Conservation (phyloP, 2,888 invertebrate species). For the Phania funesta region DNA sequence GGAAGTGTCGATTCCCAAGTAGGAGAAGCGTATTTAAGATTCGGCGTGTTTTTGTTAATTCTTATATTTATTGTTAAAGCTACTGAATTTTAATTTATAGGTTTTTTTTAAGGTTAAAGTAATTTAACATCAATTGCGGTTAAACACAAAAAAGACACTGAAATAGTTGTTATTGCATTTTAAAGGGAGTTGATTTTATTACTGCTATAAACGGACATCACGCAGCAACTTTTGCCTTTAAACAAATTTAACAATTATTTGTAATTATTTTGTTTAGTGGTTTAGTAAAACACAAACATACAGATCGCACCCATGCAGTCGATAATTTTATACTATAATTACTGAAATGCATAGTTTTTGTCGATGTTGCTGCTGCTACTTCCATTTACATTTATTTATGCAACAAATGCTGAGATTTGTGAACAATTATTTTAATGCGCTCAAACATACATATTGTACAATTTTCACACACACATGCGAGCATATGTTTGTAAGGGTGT, state of each 20-base stretch:
- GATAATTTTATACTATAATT: conserved; percentile 60
- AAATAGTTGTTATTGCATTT: conserved; percentile 11
- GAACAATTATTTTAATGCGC: conserved; percentile 56
- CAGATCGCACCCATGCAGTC: conserved; percentile 6
- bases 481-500: neutral
- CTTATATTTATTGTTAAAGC: neutral
- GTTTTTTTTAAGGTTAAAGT: conserved; percentile 36
- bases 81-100: conserved; percentile 33
- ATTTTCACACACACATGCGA: neutral
- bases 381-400: conserved; percentile 40
- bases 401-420: conserved; percentile 63
- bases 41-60: no score
- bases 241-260: conserved; percentile 57
- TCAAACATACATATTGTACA: neutral
- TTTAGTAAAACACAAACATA: conserved; percentile 25
- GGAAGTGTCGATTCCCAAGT: no score
- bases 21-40: no score
- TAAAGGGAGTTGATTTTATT: conserved; percentile 19
- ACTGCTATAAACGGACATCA: conserved; percentile 4
- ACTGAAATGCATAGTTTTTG: conserved; percentile 25
- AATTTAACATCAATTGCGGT: conserved; percentile 60
- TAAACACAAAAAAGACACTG: conserved; percentile 6
- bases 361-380: conserved; percentile 23
- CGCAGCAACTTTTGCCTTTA: conserved; percentile 48
- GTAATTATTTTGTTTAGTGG: conserved; percentile 67